Evolutionary conservation across 2,797 vertebrate species (phyloP).

Genomic region (Linurgus olivaceus): DNA sequence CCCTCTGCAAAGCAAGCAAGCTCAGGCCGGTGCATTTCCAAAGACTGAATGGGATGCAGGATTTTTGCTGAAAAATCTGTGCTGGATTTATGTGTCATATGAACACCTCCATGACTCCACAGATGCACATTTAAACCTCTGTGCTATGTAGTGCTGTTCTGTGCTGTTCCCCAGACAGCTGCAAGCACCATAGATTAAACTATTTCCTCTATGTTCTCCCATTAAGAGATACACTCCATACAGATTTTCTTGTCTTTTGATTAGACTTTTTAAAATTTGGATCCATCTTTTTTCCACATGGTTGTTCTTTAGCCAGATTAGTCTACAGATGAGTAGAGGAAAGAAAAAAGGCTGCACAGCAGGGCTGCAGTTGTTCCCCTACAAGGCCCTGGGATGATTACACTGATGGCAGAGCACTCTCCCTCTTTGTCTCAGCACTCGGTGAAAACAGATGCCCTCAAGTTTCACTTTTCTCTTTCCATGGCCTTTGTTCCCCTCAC

Average conservation of each 20-base stretch:
- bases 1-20: background rate
- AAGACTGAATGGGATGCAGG: background rate
- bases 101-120: background rate
- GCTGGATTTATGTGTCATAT: background rate
- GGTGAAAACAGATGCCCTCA: background rate
- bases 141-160: background rate
- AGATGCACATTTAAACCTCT: background rate
- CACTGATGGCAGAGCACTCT: background rate
- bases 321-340: background rate
- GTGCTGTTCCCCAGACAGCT: background rate
- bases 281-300: background rate
- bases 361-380: background rate
- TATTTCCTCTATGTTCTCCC: background rate
- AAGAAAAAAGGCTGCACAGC: background rate
- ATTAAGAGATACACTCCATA: background rate
- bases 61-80: background rate
- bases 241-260: background rate
- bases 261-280: background rate
- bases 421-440: background rate
- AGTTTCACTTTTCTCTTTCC: background rate
- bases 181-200: background rate
- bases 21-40: background rate
- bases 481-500: background rate
- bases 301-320: background rate
- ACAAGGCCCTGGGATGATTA: background rate